Conservation (phyloP, 2,113 vertebrate species). For the Ophiodon elongatus region DNA sequence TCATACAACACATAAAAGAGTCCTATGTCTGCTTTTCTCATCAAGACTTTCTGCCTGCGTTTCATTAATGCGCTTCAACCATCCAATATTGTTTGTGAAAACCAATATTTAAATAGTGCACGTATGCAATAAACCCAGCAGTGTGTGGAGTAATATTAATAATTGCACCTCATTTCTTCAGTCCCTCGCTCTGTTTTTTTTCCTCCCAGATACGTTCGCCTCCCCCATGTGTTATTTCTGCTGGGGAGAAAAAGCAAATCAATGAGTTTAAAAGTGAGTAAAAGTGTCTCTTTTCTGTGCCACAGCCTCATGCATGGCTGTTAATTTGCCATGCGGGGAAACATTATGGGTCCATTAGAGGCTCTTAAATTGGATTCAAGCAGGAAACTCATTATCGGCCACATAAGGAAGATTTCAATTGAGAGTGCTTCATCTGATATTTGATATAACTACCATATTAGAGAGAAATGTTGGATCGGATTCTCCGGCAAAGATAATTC, state of each 20-base stretch:
- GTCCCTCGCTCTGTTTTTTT: slow-evolving; percentile 16
- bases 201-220: background rate
- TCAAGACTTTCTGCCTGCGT: slow-evolving; percentile 16
- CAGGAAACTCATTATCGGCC: slow-evolving; percentile 78
- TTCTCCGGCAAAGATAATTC: slow-evolving; percentile 67
- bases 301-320: slow-evolving; percentile 59
- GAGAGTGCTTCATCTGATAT: slow-evolving; percentile 75
- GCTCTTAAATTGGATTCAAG: slow-evolving; percentile 80
- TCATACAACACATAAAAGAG: background rate
- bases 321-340: slow-evolving; percentile 72
- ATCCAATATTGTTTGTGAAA: slow-evolving; percentile 51
- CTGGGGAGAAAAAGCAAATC: slow-evolving; percentile 55
- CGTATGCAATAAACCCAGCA: slow-evolving; percentile 55
- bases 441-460: slow-evolving; percentile 74
- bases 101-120: slow-evolving; percentile 62
- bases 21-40: slow-evolving; percentile 11
- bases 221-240: slow-evolving; percentile 49
- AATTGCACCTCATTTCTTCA: slow-evolving; percentile 52
- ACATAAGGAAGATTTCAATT: slow-evolving; percentile 78
- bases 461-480: slow-evolving; percentile 65
- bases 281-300: slow-evolving; percentile 66
- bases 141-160: slow-evolving; percentile 61
- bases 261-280: slow-evolving; percentile 66
- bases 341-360: slow-evolving; percentile 78
- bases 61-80: slow-evolving; percentile 48